Evolutionary conservation across 2,888 invertebrate genomes (phyloP).

Genomic region (Syrista parreyssii): DNA sequence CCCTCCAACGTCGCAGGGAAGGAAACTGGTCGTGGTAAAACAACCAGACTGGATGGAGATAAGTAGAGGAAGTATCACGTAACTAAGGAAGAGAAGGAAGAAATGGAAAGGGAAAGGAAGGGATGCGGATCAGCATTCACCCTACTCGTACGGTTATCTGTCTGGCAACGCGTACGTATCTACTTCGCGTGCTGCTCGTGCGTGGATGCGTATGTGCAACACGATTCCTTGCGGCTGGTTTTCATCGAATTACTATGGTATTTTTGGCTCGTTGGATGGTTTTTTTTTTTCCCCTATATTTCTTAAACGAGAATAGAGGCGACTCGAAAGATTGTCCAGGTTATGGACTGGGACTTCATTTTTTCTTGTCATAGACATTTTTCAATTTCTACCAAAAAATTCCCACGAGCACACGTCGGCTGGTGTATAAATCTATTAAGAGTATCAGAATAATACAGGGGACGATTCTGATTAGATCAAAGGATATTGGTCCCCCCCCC

Average conservation of each 20-base stretch:
- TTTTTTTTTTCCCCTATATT: constrained; percentile 11
- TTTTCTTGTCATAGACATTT: background rate
- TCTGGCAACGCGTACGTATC: constrained; percentile 2
- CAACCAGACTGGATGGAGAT: constrained; percentile 1
- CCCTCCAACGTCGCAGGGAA: background rate
- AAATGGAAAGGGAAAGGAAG: constrained; percentile 2
- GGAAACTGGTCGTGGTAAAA: background rate
- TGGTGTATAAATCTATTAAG: background rate
- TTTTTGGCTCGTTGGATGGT: constrained; percentile 14
- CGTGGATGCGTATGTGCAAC: constrained; percentile 14
- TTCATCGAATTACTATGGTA: constrained; percentile 24
- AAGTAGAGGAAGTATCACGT: constrained; percentile 22
- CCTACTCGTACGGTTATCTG: background rate
- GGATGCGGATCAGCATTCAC: constrained; percentile 18
- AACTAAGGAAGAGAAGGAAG: background rate
- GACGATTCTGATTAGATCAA: background rate
- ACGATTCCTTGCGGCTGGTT: constrained; percentile 25
- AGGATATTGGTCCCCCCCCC: background rate
- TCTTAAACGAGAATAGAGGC: background rate
- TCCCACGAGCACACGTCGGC: background rate
- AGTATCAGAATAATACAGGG: background rate
- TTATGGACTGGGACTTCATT: background rate
- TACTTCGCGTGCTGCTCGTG: constrained; percentile 4
- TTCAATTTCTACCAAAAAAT: background rate
- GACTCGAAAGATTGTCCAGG: background rate